Conservation (phyloP, 2,797 vertebrate genomes). For the Pseudotriccus pelzelni region DNA sequence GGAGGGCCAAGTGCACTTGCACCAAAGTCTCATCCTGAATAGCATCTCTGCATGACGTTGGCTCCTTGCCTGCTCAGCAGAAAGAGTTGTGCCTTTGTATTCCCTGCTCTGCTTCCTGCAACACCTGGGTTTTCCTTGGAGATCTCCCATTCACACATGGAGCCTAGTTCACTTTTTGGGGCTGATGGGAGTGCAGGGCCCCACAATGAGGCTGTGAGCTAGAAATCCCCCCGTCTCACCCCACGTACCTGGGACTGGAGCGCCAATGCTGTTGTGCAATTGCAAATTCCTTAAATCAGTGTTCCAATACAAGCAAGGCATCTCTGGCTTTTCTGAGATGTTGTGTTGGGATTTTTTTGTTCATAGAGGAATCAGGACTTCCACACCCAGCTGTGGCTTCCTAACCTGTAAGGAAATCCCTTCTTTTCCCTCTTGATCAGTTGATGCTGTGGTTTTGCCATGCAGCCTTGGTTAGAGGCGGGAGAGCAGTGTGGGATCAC, state of each 20-base stretch:
- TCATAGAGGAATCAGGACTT: neutral
- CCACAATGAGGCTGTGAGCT: accelerated
- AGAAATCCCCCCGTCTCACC: neutral
- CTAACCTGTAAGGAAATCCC: neutral
- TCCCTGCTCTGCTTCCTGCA: neutral
- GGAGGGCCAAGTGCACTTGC: neutral
- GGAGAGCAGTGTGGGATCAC: neutral
- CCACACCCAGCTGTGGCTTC: neutral
- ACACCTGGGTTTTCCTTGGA: conserved; percentile 10
- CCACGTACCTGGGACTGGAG: accelerated
- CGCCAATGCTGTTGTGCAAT: accelerated
- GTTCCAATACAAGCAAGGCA: neutral
- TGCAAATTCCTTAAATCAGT: neutral
- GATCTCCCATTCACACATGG: neutral
- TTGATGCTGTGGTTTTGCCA: neutral
- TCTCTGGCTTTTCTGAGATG: neutral
- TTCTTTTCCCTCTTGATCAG: neutral
- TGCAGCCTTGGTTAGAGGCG: neutral
- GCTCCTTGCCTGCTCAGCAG: neutral
- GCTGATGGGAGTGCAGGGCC: neutral
- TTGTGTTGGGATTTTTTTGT: too few relatives aligned
- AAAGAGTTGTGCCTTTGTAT: neutral
- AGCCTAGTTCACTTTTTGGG: neutral
- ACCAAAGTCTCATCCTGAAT: accelerated
- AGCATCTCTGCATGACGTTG: accelerated